phyloP scores from a whole-genome alignment of 1,140 invertebrate genomes.

The Oscheius sp. region DNA sequence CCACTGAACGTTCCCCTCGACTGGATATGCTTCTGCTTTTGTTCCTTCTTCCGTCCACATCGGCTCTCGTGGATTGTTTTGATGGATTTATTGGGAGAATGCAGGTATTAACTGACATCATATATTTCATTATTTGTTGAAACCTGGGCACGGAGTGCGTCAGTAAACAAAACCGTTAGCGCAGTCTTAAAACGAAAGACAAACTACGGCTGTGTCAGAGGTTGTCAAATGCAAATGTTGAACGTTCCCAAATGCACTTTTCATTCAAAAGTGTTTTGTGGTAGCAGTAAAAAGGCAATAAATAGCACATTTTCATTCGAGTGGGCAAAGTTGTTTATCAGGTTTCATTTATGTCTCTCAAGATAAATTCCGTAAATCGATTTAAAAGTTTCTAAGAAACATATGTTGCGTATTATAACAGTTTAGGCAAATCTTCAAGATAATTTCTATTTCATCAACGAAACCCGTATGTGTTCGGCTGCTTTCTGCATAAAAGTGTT shows the following conservation, averaged over 20 bases:
- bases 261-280: no score
- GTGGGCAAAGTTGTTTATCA: background rate
- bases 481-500: constrained; percentile 30
- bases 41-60: constrained; percentile 13
- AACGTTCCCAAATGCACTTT: no score
- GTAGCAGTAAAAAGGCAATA: no score
- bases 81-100: constrained; percentile 26
- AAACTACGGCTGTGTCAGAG: no score
- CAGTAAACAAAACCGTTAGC: no score
- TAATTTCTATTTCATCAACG: constrained; percentile 5
- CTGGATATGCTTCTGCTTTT: background rate
- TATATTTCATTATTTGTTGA: background rate
- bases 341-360: no score
- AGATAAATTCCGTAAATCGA: no score
- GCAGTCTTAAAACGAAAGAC: no score
- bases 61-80: constrained; percentile 25
- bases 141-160: no score
- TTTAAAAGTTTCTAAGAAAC: background rate
- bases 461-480: constrained; percentile 29
- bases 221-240: no score
- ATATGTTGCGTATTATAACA: background rate
- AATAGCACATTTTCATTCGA: background rate
- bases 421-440: constrained; percentile 16
- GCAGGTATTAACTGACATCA: background rate
- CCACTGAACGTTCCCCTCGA: background rate